Base-by-base conservation (phyloP, 2,797 vertebrate species). In the Decapterus maruadsi region DNA sequence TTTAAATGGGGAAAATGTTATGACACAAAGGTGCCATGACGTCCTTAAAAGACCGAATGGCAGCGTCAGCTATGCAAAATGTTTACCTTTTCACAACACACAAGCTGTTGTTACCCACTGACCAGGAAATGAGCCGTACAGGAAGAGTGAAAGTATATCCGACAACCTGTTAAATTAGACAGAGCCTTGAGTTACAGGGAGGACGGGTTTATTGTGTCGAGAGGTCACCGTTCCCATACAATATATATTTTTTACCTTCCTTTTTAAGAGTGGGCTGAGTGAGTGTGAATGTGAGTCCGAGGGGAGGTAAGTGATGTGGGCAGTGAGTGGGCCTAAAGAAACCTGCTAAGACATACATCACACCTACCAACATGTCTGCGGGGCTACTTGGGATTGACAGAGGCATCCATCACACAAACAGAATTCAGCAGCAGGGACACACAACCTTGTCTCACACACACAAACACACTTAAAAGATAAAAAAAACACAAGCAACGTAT, bases 361-460 rank as follows among this genome's bases (percentile, higher is more conserved):
- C 53, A 48, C 36, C 59, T 26, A 57, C 64, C 46, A 51, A 77
- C 71, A 62, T 54, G 60, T 81, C 57, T 54, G 64, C 4, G 51
- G 46, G 66, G 70, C 50, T 63, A 59, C 34, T 46, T 6, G 36
- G n/a, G 40, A 63, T 26, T 69, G 77, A 78, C 74, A 72, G 36
- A 42, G 17, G 11, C 64, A 72, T 77, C 55, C 43, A 87, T 82
- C 80, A 77, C 45, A 51, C 66, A 57, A 26, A 19, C 51, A 61
- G 63, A 59, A 46, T 20, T 34, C 54, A 43, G n/a, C 60, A 40
- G 58, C 58, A 42, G 31, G 17, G 2, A 59, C 13, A 42, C 20
- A 19, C 42, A 56, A 29, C 19, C 31, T 34, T 34, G 31, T 4
- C 19, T 14, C 50, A 38, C 5, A 42, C 9, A 19, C 6, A 67